phyloP scores from a whole-genome alignment of 2,797 vertebrate genomes.

The Rhynchotus rufescens region DNA sequence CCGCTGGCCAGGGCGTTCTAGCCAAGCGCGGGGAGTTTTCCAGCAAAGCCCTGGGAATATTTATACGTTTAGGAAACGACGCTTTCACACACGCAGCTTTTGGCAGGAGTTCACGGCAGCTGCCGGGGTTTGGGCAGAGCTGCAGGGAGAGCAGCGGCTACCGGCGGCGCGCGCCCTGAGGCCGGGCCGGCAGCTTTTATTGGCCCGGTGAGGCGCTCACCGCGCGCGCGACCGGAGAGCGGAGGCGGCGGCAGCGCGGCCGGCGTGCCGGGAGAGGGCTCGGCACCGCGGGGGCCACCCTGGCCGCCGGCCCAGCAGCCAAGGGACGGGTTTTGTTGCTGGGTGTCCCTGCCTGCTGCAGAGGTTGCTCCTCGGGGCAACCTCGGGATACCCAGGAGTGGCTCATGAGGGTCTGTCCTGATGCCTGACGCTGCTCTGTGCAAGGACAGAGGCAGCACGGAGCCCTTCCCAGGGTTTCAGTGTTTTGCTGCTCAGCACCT shows the following conservation, averaged over 20 bases:
- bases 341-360: not conserved
- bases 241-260: not conserved
- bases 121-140: constrained; percentile 50
- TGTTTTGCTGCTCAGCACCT: not conserved
- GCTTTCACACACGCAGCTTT: constrained; percentile 64
- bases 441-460: too few species aligned
- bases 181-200: constrained; percentile 48
- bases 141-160: not conserved
- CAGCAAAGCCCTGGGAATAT: constrained; percentile 64
- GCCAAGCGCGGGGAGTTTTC: constrained; percentile 54
- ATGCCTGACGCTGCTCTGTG: too few species aligned
- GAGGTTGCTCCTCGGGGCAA: not conserved
- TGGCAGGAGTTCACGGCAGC: constrained; percentile 67
- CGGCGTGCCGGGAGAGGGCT: not conserved
- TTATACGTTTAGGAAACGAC: constrained; percentile 68
- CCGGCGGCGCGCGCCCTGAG: not conserved
- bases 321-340: not conserved
- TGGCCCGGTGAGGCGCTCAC: constrained; percentile 39
- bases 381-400: not conserved
- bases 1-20: constrained; percentile 13
- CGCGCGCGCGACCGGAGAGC: not conserved
- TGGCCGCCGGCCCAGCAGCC: not conserved
- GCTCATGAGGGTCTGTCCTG: not conserved
- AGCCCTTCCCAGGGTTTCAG: not conserved
- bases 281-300: rapidly evolving